These are phyloP conservation scores for Parnassius smintheus DNA, from an alignment of 2,888 invertebrate species.

Conservation along the genomic window DNA sequence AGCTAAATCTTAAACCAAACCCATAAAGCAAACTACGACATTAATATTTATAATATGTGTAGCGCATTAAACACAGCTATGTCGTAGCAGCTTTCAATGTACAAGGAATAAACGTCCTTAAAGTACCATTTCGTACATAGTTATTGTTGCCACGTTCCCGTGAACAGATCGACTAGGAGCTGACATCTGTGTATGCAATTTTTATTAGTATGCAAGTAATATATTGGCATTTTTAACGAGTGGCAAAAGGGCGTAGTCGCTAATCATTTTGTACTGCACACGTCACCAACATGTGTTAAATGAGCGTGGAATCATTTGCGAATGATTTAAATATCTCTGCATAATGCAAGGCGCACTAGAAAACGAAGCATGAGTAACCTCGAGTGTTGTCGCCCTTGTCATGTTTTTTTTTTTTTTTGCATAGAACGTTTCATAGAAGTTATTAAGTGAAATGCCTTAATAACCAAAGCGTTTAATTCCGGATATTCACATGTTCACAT, in stretches of 20 bases:
- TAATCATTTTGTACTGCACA: slow-evolving; percentile 31
- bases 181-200: background rate
- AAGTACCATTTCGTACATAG: background rate
- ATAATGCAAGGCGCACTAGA: slow-evolving; percentile 38
- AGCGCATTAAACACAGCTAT: slow-evolving; percentile 3
- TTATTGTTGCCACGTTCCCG: background rate
- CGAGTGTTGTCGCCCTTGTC: slow-evolving; percentile 8
- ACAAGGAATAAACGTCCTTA: slow-evolving; percentile 1
- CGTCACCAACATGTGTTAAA: slow-evolving; percentile 36
- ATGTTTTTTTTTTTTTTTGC: slow-evolving; percentile 1
- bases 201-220: slow-evolving; percentile 33
- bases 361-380: slow-evolving; percentile 6
- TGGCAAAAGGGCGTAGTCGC: slow-evolving; percentile 41
- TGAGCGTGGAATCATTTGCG: slow-evolving; percentile 34
- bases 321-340: slow-evolving; percentile 51
- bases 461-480: too few species aligned
- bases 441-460: too few species aligned
- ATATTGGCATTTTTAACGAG: slow-evolving; percentile 30
- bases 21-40: slow-evolving; percentile 22
- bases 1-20: slow-evolving; percentile 15
- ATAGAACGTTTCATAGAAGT: background rate
- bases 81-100: background rate
- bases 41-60: slow-evolving; percentile 28
- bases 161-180: background rate
- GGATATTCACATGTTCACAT: too few species aligned